Percentiles rank a stretch among this genome's conserved stretches.
Conservation (phyloP, 2,113 vertebrate species). For the Tragelaphus imberbis region DNA sequence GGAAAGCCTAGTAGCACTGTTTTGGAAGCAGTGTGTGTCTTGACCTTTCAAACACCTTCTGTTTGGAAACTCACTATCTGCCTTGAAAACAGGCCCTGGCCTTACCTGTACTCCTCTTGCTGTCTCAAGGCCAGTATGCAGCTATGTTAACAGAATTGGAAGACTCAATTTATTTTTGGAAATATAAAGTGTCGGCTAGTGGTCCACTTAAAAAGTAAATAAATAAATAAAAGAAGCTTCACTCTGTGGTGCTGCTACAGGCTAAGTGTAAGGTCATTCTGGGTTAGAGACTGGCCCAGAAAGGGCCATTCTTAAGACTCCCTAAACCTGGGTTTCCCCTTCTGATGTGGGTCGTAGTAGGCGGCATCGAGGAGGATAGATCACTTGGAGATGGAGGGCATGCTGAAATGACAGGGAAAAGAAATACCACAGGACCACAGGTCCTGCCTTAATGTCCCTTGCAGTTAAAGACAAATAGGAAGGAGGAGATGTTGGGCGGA, state of each 20-base stretch:
- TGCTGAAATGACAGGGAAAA: background rate
- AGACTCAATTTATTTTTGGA: background rate
- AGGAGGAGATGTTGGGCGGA: background rate
- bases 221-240: background rate
- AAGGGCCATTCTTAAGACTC: background rate
- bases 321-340: background rate
- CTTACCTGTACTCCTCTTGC: background rate
- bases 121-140: background rate
- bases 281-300: background rate
- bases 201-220: background rate
- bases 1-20: background rate
- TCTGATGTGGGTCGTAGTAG: background rate
- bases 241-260: background rate
- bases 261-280: background rate
- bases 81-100: background rate
- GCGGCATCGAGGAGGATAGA: accelerated
- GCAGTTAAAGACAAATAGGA: background rate
- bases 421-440: no score
- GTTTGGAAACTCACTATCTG: background rate
- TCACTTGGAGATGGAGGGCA: background rate
- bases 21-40: background rate
- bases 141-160: background rate
- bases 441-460: background rate
- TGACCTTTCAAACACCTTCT: background rate
- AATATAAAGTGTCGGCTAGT: background rate